Evolutionary conservation across 2,113 vertebrate species (phyloP).

Genomic region (Hassar affinis): DNA sequence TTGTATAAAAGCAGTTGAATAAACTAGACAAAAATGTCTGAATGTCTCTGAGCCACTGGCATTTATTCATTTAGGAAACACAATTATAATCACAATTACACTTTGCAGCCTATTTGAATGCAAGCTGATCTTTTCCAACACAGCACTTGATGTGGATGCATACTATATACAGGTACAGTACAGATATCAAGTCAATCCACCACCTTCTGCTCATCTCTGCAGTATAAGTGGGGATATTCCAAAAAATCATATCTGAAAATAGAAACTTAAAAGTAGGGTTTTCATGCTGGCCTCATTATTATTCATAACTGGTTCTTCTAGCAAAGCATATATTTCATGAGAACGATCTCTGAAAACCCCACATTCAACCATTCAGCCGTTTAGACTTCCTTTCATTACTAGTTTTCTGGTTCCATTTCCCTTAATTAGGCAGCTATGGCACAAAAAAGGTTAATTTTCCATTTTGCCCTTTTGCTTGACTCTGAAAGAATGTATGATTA

Average conservation of each 20-base stretch:
- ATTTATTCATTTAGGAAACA: slow-evolving; percentile 15
- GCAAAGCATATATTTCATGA: neutral
- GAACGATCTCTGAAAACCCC: slow-evolving; percentile 12
- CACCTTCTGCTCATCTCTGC: slow-evolving; percentile 4
- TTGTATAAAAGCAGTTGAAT: slow-evolving; percentile 8
- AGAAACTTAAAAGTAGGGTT: neutral
- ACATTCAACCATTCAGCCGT: neutral
- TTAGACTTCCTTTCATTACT: slow-evolving; percentile 18
- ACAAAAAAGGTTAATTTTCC: slow-evolving; percentile 44
- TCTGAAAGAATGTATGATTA: slow-evolving; percentile 48
- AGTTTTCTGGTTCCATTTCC: slow-evolving; percentile 28
- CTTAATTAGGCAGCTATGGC: slow-evolving; percentile 50
- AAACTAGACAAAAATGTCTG: neutral
- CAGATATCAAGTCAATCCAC: slow-evolving; percentile 7
- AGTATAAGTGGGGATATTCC: slow-evolving; percentile 1
- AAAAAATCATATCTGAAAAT: neutral
- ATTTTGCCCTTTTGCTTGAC: slow-evolving; percentile 48
- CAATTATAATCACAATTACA: slow-evolving; percentile 1
- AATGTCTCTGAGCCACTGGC: neutral
- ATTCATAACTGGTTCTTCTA: neutral
- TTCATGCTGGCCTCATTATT: neutral
- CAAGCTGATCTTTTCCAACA: neutral
- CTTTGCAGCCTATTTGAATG: slow-evolving; percentile 10
- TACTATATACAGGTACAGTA: slow-evolving; percentile 12
- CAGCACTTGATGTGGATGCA: slow-evolving; percentile 6